phyloP scores from a whole-genome alignment of 2,797 vertebrate genomes.

The Chelonia mydas region DNA sequence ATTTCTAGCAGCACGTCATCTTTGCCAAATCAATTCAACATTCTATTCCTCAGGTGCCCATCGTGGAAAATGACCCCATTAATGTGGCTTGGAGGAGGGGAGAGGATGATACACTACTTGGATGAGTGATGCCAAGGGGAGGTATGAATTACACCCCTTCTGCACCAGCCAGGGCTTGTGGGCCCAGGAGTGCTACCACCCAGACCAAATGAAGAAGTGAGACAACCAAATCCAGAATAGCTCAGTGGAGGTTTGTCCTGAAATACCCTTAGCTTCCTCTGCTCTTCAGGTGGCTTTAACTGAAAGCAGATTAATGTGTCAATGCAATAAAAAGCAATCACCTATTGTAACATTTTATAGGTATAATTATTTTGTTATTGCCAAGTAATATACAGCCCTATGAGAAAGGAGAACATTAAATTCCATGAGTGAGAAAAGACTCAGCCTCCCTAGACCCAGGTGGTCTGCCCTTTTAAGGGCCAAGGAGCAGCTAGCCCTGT shows the following conservation, averaged over 20 bases:
- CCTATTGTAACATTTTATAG: neutral
- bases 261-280: neutral
- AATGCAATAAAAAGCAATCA: constrained; percentile 2
- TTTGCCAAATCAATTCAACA: neutral
- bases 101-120: neutral
- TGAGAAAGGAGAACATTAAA: neutral
- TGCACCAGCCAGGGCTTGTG: neutral
- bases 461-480: neutral
- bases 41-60: neutral
- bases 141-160: neutral
- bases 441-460: neutral
- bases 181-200: neutral
- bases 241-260: neutral
- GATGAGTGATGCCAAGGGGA: neutral
- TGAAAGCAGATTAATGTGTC: constrained; percentile 15
- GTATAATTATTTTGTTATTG: neutral
- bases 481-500: neutral
- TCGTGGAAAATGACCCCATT: neutral
- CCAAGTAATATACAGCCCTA: neutral
- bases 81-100: neutral
- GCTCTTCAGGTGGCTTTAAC: neutral
- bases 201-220: neutral
- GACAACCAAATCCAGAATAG: neutral
- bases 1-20: neutral
- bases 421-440: neutral